Evolutionary conservation across 2,113 vertebrate genomes (phyloP).

Genomic region (Diglossa brunneiventris): DNA sequence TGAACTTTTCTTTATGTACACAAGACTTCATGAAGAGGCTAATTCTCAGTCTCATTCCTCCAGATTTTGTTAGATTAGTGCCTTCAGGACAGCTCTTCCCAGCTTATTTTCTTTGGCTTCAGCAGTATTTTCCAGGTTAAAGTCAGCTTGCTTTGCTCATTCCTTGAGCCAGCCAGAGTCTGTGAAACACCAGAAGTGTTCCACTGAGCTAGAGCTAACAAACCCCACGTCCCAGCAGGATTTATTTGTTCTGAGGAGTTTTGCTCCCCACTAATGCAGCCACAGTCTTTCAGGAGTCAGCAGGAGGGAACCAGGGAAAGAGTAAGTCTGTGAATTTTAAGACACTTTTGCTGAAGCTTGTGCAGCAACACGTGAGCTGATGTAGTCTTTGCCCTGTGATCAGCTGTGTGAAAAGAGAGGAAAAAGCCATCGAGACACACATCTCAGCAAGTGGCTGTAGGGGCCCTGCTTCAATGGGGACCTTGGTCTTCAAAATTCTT

Average conservation of each 20-base stretch:
- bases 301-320: neutral
- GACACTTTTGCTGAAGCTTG: neutral
- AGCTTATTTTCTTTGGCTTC: neutral
- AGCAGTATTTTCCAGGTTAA: neutral
- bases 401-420: neutral
- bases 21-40: neutral
- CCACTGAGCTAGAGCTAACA: neutral
- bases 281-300: neutral
- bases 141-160: neutral
- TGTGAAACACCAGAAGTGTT: neutral
- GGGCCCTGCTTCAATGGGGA: neutral
- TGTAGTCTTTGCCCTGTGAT: neutral
- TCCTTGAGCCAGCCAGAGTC: neutral
- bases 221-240: neutral
- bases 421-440: neutral
- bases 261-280: neutral
- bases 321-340: neutral
- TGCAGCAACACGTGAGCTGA: neutral
- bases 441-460: neutral
- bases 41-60: neutral
- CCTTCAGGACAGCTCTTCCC: neutral
- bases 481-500: neutral
- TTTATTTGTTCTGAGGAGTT: neutral
- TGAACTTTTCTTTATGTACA: neutral
- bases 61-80: accelerated